Evolutionary conservation across 1,140 invertebrate species (phyloP).

Genomic region (Paralvinella palmiformis): DNA sequence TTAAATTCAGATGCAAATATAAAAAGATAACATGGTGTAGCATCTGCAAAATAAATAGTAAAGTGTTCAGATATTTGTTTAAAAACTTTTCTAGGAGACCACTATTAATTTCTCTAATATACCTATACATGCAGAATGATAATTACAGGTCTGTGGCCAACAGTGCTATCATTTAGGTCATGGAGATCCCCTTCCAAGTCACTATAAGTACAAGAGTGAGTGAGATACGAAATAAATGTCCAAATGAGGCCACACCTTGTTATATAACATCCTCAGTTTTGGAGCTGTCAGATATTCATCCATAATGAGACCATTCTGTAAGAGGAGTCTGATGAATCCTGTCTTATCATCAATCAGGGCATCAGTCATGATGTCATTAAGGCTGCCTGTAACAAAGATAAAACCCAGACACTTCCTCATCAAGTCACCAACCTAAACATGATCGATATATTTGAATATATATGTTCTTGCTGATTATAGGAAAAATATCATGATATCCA

Average conservation of each 20-base stretch:
- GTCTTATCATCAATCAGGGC: constrained; percentile 89
- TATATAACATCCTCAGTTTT: constrained; percentile 86
- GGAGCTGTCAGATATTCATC: constrained; percentile 89
- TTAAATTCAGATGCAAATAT: too few species aligned
- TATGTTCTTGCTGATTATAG: not conserved
- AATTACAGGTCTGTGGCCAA: not conserved
- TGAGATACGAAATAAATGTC: too few species aligned
- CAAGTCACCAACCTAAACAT: not conserved
- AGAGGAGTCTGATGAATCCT: constrained; percentile 88
- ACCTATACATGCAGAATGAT: not conserved
- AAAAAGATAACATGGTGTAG: too few species aligned
- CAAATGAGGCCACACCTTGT: constrained; percentile 30
- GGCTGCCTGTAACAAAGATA: constrained; percentile 59
- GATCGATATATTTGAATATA: not conserved
- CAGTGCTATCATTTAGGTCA: not conserved
- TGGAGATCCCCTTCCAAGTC: too few species aligned
- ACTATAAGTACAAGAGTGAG: too few species aligned
- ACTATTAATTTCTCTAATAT: too few species aligned
- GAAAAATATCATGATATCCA: not conserved
- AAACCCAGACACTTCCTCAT: not conserved
- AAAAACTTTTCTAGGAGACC: too few species aligned
- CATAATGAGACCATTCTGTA: constrained; percentile 96
- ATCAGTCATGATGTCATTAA: constrained; percentile 94
- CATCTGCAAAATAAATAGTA: too few species aligned
- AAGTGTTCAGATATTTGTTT: too few species aligned